phyloP scores from a whole-genome alignment of 2,888 invertebrate genomes.

The Piscicola geometra region DNA sequence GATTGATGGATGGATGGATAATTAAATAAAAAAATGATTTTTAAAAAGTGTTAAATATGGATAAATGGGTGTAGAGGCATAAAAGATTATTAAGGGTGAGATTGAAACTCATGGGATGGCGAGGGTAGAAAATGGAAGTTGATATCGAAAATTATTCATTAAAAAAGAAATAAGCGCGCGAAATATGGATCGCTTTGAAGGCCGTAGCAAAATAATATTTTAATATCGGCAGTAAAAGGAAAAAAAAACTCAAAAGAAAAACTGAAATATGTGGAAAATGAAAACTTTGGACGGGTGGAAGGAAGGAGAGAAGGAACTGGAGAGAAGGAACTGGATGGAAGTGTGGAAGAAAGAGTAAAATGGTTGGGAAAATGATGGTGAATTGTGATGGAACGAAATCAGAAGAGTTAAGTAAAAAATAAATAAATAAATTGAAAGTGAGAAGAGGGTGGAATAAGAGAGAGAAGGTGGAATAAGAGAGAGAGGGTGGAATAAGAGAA shows the following conservation, averaged over 20 bases:
- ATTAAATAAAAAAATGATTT: neutral
- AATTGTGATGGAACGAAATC: neutral
- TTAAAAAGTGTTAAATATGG: too few relatives aligned
- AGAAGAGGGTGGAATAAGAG: neutral
- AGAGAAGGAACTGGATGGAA: neutral
- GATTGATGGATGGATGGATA: conserved; percentile 9
- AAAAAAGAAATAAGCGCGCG: too few relatives aligned
- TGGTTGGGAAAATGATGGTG: neutral
- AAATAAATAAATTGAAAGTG: neutral
- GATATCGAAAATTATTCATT: too few relatives aligned
- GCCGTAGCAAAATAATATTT: too few relatives aligned
- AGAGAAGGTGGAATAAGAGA: neutral
- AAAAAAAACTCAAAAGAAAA: too few relatives aligned
- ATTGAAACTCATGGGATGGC: too few relatives aligned
- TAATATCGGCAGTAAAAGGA: too few relatives aligned
- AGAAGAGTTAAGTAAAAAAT: neutral
- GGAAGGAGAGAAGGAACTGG: neutral
- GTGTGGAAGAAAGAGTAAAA: neutral
- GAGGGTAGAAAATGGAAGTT: neutral
- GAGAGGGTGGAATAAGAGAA: neutral
- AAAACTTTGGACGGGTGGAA: neutral
- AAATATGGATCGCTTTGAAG: too few relatives aligned
- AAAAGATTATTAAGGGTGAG: too few relatives aligned
- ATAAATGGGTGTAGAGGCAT: too few relatives aligned
- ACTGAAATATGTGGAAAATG: too few relatives aligned